A percentile compares a stretch with the other conserved stretches of the same genome.
Conservation (phyloP, 2,113 vertebrate genomes). For the Alosa alosa region DNA sequence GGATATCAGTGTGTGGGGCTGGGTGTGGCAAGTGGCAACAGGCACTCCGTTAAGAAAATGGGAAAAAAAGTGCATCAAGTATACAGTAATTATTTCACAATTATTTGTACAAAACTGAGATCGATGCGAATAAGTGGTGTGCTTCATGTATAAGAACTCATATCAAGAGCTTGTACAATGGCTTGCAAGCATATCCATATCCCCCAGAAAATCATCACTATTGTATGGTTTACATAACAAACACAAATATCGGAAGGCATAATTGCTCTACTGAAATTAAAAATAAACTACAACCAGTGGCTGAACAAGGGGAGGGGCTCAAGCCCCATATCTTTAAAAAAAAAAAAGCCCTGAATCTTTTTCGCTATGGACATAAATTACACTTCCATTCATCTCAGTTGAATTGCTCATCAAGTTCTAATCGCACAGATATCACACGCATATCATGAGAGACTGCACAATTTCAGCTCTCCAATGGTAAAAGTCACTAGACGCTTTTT, state of each 20-base stretch:
- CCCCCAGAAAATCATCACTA: neutral
- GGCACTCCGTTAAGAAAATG: neutral
- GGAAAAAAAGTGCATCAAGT: neutral
- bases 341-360: too few relatives aligned
- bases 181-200: neutral
- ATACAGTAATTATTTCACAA: neutral
- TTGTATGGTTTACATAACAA: neutral
- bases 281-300: neutral
- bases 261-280: neutral
- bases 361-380: too few relatives aligned
- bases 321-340: too few relatives aligned
- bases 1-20: constrained; percentile 47
- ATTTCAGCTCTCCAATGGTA: too few relatives aligned
- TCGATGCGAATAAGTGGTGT: neutral
- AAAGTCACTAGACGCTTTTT: too few relatives aligned
- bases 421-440: too few relatives aligned
- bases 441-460: too few relatives aligned
- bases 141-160: neutral
- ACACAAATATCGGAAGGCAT: neutral
- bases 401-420: too few relatives aligned
- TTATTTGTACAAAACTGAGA: neutral
- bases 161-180: neutral
- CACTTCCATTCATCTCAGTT: too few relatives aligned
- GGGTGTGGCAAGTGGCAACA: constrained; percentile 43
- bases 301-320: too few relatives aligned